Evolutionary conservation across 2,113 vertebrate species (phyloP), one percentile per base, ranked within the genome.

Genomic region (Fulmarus glacialis): DNA sequence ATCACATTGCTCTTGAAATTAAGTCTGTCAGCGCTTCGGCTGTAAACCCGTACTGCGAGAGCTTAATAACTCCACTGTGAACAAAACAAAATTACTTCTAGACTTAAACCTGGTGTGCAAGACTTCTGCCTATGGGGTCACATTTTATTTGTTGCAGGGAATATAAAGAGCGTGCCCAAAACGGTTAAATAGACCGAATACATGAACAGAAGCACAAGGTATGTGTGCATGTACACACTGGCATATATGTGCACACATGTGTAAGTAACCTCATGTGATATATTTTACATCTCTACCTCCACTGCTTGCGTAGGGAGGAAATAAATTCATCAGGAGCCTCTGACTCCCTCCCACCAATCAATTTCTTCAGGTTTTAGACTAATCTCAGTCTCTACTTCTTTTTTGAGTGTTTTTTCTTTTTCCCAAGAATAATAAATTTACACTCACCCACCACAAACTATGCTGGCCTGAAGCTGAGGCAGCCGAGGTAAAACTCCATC

Each of bases 1-100:
- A 93, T 93, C 92, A 82, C 80, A 26, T 34, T 50, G 89, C 83
- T 82, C 87, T 68, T 53, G 56, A 92, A 96, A 95, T 96, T 91
- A 94, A 82, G 89, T 83, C 96, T 96, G 96, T 90, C 97, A 94
- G 80, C 6, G 7, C 94, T 96, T 96, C 20, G 5, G 89, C 95
- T 93, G 40, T 93, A 95, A 97, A 95, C 95, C 74, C 3, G 14
- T 93, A 86, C 84, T 98, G 96, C 36, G 0, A 95, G 83, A 91
- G 88, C 90, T 96, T 94, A 98, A 93, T 96, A 98, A 95, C 95
- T 96, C 83, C 94, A 70, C 96, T 95, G 96, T 79, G 93, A 98
- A 97, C 96, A 98, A 98, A 98, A 96, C 97, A 96, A 98, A 98
- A 97, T 97, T 96, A 97, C 96, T 96, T 97, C 97, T 98, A 94